Conservation (phyloP, 2,797 vertebrate species). For the Gymnoscopelus braueri region DNA sequence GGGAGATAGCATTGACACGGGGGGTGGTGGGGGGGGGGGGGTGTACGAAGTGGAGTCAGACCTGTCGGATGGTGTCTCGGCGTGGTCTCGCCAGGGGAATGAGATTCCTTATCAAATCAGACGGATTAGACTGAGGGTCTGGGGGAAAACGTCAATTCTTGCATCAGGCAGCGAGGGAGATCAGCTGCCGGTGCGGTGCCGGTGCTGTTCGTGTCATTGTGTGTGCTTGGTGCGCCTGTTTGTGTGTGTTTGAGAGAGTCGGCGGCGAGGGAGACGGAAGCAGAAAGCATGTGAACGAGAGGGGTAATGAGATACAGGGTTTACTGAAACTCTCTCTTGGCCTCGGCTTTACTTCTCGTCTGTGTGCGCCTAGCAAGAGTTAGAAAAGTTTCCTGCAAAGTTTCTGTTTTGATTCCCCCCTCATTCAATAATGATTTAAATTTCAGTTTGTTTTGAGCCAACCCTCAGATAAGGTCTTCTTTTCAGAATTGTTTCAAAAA, state of each 20-base stretch:
- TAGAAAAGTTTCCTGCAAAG: not conserved
- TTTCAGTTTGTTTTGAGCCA: conserved; percentile 27
- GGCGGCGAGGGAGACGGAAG: no score
- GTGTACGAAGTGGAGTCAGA: conserved; percentile 77
- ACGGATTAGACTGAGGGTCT: conserved; percentile 71
- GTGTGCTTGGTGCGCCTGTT: not conserved
- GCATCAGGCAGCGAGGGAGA: conserved; percentile 43
- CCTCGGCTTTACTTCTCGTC: no score
- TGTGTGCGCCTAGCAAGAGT: no score
- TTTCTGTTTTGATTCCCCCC: conserved; percentile 8
- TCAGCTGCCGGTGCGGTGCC: not conserved
- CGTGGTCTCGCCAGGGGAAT: conserved; percentile 53
- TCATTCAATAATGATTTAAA: conserved; percentile 39
- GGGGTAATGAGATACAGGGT: no score
- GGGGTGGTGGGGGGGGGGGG: not conserved
- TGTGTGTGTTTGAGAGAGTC: conserved; percentile 5
- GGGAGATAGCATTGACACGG: conserved; percentile 83
- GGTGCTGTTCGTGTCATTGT: not conserved
- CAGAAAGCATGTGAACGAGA: conserved; percentile 1
- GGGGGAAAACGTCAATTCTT: conserved; percentile 63
- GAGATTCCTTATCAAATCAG: conserved; percentile 80
- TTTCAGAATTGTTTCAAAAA: conserved; percentile 27
- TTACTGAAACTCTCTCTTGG: no score
- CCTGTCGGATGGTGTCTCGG: conserved; percentile 72
- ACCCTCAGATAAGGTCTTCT: conserved; percentile 22